Evolutionary conservation across 2,888 invertebrate genomes (phyloP).

Genomic region (Troides helena): DNA sequence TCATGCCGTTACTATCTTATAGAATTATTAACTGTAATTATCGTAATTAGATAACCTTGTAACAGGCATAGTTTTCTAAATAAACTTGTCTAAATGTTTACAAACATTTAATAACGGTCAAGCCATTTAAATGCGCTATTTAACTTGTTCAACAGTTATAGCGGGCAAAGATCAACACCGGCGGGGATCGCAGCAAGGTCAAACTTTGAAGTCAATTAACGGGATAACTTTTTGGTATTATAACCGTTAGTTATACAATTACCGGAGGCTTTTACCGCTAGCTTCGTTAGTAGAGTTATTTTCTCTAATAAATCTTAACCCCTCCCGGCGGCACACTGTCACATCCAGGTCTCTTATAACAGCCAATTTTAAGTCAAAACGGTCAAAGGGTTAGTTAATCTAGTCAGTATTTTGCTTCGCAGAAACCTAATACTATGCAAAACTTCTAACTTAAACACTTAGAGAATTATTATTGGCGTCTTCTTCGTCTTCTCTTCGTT

Average conservation of each 20-base stretch:
- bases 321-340: conserved; percentile 1
- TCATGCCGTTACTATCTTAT: no score
- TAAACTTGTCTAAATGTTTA: neutral
- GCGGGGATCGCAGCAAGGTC: conserved; percentile 27
- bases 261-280: conserved; percentile 20
- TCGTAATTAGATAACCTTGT: neutral
- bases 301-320: conserved; percentile 8
- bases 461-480: no score
- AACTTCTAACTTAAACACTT: no score
- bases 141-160: conserved; percentile 10
- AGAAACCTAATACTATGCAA: no score
- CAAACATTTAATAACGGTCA: neutral
- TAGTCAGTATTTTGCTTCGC: no score
- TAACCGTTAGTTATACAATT: conserved; percentile 24
- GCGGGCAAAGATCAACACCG: conserved; percentile 15
- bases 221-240: conserved; percentile 21
- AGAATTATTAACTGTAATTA: no score
- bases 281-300: conserved; percentile 6
- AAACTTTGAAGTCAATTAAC: conserved; percentile 33
- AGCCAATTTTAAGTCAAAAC: neutral
- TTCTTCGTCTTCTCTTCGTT: no score
- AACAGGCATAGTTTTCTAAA: no score
- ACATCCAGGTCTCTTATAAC: neutral
- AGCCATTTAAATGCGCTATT: neutral
- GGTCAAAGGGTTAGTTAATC: neutral